Percentiles rank a stretch among this genome's conserved stretches.
Evolutionary conservation across 2,888 invertebrate genomes (phyloP).

Genomic region (Ectemnius cavifrons): DNA sequence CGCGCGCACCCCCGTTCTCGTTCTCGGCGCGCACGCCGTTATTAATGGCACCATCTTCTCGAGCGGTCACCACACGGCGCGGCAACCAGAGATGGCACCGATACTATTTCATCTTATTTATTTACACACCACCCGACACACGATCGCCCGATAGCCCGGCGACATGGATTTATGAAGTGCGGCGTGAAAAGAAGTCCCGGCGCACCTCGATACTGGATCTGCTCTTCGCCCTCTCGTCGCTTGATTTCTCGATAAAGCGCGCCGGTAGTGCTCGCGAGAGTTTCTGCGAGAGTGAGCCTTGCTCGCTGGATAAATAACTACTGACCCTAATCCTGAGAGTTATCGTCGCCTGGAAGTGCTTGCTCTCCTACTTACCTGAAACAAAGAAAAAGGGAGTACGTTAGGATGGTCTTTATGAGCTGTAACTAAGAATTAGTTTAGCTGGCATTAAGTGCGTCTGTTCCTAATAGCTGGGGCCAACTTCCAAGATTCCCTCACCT

Average conservation of each 20-base stretch:
- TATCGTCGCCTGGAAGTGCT: not conserved
- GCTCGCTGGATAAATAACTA: not conserved
- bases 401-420: conserved; percentile 18
- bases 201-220: not conserved
- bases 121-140: conserved; percentile 64
- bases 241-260: conserved; percentile 16
- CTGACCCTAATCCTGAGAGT: conserved; percentile 6
- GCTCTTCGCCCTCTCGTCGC: conserved; percentile 1
- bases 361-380: conserved; percentile 60
- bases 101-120: conserved; percentile 68
- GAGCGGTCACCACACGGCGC: conserved; percentile 60
- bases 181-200: conserved; percentile 35
- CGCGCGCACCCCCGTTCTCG: conserved; percentile 28
- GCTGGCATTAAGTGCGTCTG: not conserved
- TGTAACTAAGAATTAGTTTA: conserved; percentile 11
- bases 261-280: conserved; percentile 2
- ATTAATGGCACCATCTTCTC: conserved; percentile 64
- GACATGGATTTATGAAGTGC: conserved; percentile 65
- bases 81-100: conserved; percentile 62
- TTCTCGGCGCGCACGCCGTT: conserved; percentile 40
- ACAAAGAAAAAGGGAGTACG: conserved; percentile 36
- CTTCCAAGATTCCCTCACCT: not conserved
- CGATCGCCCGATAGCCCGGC: conserved; percentile 58
- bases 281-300: not conserved
- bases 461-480: not conserved